Evolutionary conservation across 2,797 vertebrate genomes (phyloP), one percentile per base, ranked within the genome.

Genomic region (Sus cebifrons): DNA sequence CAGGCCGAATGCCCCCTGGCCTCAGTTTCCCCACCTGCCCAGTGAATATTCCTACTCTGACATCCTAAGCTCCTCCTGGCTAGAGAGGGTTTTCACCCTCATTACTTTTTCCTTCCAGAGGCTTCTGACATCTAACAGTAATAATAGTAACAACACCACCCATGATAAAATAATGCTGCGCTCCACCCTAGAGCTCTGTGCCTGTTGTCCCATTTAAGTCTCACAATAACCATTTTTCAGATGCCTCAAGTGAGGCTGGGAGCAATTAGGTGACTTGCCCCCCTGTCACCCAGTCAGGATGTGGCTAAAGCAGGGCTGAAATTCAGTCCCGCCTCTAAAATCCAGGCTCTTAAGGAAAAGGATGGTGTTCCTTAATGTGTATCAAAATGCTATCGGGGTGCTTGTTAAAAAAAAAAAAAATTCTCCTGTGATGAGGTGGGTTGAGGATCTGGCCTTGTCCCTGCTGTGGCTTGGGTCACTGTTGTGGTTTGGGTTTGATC

Each of bases 21-120:
- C 73, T 96, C 93, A 14, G 78, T 75, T 68, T 91, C 88, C 96
- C 88, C 65, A 67, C 40, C 32, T 56, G 78, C 18, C 7, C 7
- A 32, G 18, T 12, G 20, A 81, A 29, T 17, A 44, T 68, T 52
- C 65, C 17, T 95, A 5, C 8, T 18, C 78, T 27, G 56, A 49
- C 6, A 3, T 21, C 17, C 77, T 36, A 40, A 68, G 54, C 58
- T 56, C 62, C 65, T 15, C 10, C 17, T 23, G 25, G 8, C 60
- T 1, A 0, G 81, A 49, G 13, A 86, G 15, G 21, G 23, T 56
- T 49, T 56, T 23, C 9, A 2, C 10, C 12, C 25, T 27, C 54
- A 16, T 32, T 52, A 18, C 17, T 40, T 4, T 54, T 18, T 36
- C 29, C 29, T 94, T 71, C 44, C 12, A 12, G 79, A 82, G 40